Conservation (phyloP, 2,888 invertebrate species). For the Scaptomyza reducta region DNA sequence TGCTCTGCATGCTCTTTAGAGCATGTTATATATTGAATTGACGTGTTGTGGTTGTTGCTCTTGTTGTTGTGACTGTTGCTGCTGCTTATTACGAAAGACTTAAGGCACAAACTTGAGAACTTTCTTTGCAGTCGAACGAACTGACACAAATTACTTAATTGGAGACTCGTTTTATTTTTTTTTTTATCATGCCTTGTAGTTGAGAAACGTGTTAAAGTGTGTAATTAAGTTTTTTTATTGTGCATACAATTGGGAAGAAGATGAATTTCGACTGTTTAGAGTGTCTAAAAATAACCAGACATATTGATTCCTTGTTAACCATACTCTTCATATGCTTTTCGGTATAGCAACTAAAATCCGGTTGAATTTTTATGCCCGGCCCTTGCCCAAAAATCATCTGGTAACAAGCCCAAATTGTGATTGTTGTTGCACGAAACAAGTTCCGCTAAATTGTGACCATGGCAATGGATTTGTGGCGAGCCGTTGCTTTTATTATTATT, state of each 20-base stretch:
- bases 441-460: slow-evolving; percentile 78
- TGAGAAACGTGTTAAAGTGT: too few relatives aligned
- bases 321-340: background rate
- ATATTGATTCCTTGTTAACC: background rate
- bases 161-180: slow-evolving; percentile 17
- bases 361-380: slow-evolving; percentile 42
- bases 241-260: background rate
- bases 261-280: background rate
- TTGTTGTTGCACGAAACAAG: slow-evolving; percentile 57
- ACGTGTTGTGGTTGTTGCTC: slow-evolving; percentile 17
- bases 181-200: background rate
- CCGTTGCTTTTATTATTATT: slow-evolving; percentile 40
- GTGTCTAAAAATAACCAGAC: background rate
- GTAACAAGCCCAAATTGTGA: slow-evolving; percentile 59
- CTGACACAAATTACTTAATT: slow-evolving; percentile 63
- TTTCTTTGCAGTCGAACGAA: slow-evolving; percentile 50
- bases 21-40: slow-evolving; percentile 60
- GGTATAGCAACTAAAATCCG: slow-evolving; percentile 39
- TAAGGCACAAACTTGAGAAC: slow-evolving; percentile 73
- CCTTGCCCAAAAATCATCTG: slow-evolving; percentile 42
- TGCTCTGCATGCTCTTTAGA: slow-evolving; percentile 70
- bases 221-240: background rate
- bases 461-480: slow-evolving; percentile 74
- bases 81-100: slow-evolving; percentile 58
- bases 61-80: slow-evolving; percentile 4